Evolutionary conservation across 2,797 vertebrate genomes (phyloP).

Genomic region (Darevskia mixta): DNA sequence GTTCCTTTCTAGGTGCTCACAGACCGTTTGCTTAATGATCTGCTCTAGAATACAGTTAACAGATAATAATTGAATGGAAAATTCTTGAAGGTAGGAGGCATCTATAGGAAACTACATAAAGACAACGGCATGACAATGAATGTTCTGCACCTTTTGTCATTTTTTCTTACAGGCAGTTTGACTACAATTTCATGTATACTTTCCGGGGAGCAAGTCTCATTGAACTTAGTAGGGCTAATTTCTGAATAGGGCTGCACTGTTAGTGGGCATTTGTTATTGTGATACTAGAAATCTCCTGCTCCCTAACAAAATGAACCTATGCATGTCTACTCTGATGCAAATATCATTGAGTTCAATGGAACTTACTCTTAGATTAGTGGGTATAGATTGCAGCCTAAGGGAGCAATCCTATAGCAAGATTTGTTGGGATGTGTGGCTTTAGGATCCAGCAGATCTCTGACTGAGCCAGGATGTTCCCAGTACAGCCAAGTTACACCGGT

Average conservation of each 20-base stretch:
- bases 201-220: no score
- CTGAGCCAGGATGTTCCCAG: no score
- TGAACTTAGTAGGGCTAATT: background rate
- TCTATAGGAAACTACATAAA: background rate
- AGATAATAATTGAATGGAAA: constrained; percentile 5
- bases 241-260: background rate
- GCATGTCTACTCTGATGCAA: background rate
- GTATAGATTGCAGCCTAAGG: background rate
- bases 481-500: no score
- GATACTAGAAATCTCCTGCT: background rate
- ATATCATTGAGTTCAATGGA: background rate
- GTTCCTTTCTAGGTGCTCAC: no score
- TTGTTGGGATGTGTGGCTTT: no score
- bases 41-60: background rate
- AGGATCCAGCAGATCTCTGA: no score
- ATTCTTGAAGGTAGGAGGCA: background rate
- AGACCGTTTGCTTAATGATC: no score
- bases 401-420: no score
- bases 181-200: no score
- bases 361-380: background rate
- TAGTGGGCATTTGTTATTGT: background rate
- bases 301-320: background rate
- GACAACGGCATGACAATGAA: background rate
- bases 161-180: background rate
- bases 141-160: background rate